A percentile compares a stretch with the other conserved stretches of the same genome.
phyloP scores from a whole-genome alignment of 2,797 vertebrate species.

The Glossophaga mutica region DNA sequence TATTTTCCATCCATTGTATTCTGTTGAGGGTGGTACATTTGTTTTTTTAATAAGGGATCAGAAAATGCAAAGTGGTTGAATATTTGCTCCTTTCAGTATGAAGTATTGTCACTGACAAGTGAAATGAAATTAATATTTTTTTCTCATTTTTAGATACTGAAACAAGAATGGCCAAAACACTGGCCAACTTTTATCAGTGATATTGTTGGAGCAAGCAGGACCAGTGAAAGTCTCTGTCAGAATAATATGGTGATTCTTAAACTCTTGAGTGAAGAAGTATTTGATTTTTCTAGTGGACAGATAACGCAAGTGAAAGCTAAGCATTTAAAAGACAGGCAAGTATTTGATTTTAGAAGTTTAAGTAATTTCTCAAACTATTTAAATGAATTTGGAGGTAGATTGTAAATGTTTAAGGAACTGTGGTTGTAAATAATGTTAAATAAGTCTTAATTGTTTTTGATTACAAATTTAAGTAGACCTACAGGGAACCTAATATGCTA shows the following conservation, averaged over 20 bases:
- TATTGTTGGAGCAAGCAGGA: conserved; percentile 97
- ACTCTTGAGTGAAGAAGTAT: conserved; percentile 97
- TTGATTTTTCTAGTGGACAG: conserved; percentile 99
- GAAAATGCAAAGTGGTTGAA: not conserved
- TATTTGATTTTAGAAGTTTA: conserved; percentile 28
- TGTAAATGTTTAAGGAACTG: not conserved
- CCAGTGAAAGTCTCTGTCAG: conserved; percentile 98
- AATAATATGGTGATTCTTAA: conserved; percentile 99
- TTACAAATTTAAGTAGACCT: not conserved
- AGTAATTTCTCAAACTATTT: not conserved
- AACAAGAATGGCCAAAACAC: conserved; percentile 99
- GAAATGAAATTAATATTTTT: conserved; percentile 15
- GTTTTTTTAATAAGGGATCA: not conserved
- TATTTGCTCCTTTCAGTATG: not conserved
- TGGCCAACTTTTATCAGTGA: conserved; percentile 99
- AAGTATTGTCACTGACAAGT: not conserved
- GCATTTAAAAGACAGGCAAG: conserved; percentile 98
- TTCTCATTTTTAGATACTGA: conserved; percentile 88
- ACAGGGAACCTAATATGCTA: not conserved
- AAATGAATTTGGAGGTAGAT: not conserved
- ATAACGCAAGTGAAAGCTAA: conserved; percentile 99
- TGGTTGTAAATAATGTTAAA: not conserved
- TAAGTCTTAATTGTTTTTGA: not conserved
- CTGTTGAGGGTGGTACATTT: not conserved
- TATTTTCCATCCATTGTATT: not conserved